Evolutionary conservation across 2,113 vertebrate species (phyloP).

Genomic region (Protomyctophum bolini): DNA sequence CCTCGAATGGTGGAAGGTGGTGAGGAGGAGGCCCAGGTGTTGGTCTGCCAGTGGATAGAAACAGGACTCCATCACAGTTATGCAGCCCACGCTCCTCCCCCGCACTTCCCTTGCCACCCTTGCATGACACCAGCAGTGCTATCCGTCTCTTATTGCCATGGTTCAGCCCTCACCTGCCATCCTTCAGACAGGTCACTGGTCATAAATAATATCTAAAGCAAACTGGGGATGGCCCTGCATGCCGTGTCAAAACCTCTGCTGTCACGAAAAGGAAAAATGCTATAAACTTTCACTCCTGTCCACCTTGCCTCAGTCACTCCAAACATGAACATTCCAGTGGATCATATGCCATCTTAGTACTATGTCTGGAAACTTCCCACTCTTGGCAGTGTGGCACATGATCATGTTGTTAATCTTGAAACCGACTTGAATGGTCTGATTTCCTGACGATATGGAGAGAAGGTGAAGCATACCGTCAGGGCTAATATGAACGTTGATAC

Average conservation of each 20-base stretch:
- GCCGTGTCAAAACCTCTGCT: too few relatives aligned
- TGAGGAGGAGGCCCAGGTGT: constrained; percentile 52
- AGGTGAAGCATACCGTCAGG: not conserved
- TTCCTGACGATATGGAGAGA: too few relatives aligned
- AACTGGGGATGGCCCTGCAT: constrained; percentile 31
- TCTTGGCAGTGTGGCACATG: not conserved
- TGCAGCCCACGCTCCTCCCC: constrained; percentile 18
- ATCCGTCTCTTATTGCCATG: not conserved
- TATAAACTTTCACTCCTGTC: too few relatives aligned
- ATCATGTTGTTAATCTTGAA: not conserved
- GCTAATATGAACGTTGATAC: constrained; percentile 34
- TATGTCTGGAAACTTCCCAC: constrained; percentile 32
- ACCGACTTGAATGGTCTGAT: too few relatives aligned
- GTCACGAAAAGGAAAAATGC: not conserved
- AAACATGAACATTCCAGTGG: constrained; percentile 21
- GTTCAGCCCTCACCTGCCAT: constrained; percentile 57
- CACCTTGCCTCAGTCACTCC: not conserved
- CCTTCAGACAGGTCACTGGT: constrained; percentile 40
- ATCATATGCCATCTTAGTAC: constrained; percentile 20
- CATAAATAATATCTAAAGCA: constrained; percentile 54
- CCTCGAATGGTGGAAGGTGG: constrained; percentile 45
- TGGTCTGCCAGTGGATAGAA: constrained; percentile 56
- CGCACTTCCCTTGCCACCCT: constrained; percentile 19
- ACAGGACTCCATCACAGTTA: constrained; percentile 61
- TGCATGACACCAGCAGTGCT: constrained; percentile 59